These are phyloP conservation scores for Taurulus bubalis DNA, from an alignment of 2,113 vertebrate genomes.

Conservation along the genomic window DNA sequence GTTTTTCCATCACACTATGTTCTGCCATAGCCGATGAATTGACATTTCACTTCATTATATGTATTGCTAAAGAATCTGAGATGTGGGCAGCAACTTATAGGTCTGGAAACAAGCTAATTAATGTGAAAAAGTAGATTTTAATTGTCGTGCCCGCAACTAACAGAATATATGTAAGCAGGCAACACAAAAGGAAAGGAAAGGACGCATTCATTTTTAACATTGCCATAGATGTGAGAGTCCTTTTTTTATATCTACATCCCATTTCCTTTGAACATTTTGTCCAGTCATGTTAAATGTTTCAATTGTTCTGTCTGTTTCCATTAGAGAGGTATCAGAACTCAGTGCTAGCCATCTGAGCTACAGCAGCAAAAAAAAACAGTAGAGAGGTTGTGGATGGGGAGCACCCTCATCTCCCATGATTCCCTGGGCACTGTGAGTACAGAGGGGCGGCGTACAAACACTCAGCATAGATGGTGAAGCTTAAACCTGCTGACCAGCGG, in stretches of 20 bases:
- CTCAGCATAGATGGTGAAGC: conserved; percentile 63
- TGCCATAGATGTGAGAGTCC: neutral
- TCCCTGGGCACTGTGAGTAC: conserved; percentile 36
- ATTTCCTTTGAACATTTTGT: conserved; percentile 1
- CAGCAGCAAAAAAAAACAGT: conserved; percentile 1
- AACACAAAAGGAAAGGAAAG: neutral
- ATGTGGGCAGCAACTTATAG: neutral
- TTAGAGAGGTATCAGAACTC: neutral
- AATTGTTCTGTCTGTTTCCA: neutral
- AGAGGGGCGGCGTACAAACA: conserved; percentile 32
- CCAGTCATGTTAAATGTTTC: neutral
- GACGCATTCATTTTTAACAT: neutral
- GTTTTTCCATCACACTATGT: neutral
- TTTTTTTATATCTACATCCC: neutral
- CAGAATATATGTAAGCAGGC: neutral
- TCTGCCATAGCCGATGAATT: neutral
- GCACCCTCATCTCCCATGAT: conserved; percentile 29
- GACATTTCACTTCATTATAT: neutral
- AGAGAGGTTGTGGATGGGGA: neutral
- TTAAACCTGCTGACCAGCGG: conserved; percentile 47
- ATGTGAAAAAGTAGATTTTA: neutral
- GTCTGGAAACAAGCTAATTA: neutral
- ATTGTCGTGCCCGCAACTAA: neutral
- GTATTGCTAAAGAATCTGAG: neutral
- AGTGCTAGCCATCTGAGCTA: neutral